These are phyloP conservation scores for Nymphalis io DNA, from an alignment of 1,140 invertebrate genomes.

Conservation along the genomic window DNA sequence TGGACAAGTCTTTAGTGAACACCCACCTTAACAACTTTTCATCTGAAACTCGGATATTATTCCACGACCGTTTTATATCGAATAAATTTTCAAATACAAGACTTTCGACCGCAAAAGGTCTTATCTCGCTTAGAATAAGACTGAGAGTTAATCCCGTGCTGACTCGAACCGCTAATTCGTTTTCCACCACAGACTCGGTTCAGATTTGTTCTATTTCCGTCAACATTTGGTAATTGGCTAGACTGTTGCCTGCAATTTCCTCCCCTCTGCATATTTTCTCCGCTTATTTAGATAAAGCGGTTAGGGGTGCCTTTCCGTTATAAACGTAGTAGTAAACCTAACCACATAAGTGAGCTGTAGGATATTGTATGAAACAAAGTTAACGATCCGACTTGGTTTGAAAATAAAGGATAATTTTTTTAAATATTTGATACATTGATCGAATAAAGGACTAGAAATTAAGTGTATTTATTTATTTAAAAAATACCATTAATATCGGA, in stretches of 20 bases:
- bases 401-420: too few species aligned
- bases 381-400: not conserved
- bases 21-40: not conserved
- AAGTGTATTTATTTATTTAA: too few species aligned
- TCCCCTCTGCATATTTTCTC: slow-evolving; percentile 24
- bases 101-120: not conserved
- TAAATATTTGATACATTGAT: too few species aligned
- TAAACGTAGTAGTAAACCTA: slow-evolving; percentile 14
- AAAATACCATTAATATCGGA: too few species aligned
- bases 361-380: slow-evolving; percentile 4
- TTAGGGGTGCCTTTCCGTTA: slow-evolving; percentile 15
- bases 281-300: slow-evolving; percentile 29
- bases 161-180: slow-evolving; percentile 12
- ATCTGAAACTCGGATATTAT: slow-evolving; percentile 3
- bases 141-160: not conserved
- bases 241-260: slow-evolving; percentile 32
- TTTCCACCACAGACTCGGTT: not conserved
- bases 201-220: slow-evolving; percentile 32
- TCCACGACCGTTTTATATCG: not conserved
- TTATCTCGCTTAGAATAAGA: not conserved
- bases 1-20: too few species aligned
- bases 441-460: too few species aligned
- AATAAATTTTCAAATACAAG: not conserved
- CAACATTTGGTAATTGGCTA: slow-evolving; percentile 33
- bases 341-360: slow-evolving; percentile 6